phyloP scores from a whole-genome alignment of 2,888 invertebrate genomes.

The Sminthurides aquaticus region DNA sequence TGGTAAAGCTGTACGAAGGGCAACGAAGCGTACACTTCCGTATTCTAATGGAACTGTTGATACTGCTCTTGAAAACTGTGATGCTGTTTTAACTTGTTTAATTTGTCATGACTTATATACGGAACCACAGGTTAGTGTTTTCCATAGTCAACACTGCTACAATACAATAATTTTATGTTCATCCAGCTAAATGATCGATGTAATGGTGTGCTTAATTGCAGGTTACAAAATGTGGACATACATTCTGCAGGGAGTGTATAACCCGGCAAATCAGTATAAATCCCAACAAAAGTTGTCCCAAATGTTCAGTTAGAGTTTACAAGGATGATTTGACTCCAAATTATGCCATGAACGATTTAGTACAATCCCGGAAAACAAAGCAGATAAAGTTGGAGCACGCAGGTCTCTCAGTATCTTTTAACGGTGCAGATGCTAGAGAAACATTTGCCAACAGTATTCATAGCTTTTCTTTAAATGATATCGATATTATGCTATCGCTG shows the following conservation, averaged over 20 bases:
- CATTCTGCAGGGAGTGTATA: constrained; percentile 80
- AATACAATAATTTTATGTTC: no score
- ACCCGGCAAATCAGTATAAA: constrained; percentile 56
- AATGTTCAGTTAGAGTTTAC: constrained; percentile 64
- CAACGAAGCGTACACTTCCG: constrained; percentile 10
- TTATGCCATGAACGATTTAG: constrained; percentile 73
- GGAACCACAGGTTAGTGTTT: constrained; percentile 59
- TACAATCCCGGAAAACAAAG: constrained; percentile 54
- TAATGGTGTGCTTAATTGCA: not conserved
- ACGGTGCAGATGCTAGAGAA: constrained; percentile 29
- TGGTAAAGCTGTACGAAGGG: no score
- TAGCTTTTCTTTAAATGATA: constrained; percentile 58
- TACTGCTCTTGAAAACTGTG: constrained; percentile 1
- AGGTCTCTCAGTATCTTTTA: constrained; percentile 5
- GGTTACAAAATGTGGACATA: constrained; percentile 86
- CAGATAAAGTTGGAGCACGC: constrained; percentile 30
- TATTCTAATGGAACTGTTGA: constrained; percentile 7
- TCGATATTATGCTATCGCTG: constrained; percentile 72
- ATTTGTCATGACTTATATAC: constrained; percentile 82
- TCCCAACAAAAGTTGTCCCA: constrained; percentile 62
- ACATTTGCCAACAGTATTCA: constrained; percentile 8
- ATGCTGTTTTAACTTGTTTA: constrained; percentile 56
- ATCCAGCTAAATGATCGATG: not conserved
- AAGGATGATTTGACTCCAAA: constrained; percentile 75
- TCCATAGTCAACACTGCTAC: no score